Base-by-base conservation (phyloP, 2,113 vertebrate genomes). In the Cottus gobio region DNA sequence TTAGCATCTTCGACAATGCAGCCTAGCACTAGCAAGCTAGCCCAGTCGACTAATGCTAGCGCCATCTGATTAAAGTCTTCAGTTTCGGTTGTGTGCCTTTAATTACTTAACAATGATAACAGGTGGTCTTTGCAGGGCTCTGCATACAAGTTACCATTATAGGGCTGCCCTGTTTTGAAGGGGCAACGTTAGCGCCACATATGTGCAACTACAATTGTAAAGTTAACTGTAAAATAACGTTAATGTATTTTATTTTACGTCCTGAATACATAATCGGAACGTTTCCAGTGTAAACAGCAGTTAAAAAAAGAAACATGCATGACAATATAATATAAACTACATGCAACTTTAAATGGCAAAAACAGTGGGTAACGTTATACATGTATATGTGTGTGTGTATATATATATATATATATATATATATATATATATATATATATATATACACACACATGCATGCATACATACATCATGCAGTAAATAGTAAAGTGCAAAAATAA, bases 1-100 rank as follows among this genome's bases (percentile, higher is more conserved):
- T 9, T 26, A 71, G 42, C 54, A 58, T 60, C 0, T 5, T 48
- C 24, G 12, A 68, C 22, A 62, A 61, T 1, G 48, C 61, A 75
- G 75, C 77, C 30, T 37, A 11, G 57, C 57, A 31, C 28, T 18
- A 61, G 3, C 11, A 4, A 20, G 83, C 73, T 90, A 89, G 54
- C 79, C 64, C 3, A 2, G 24, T 7, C 12, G 26, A 82, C 80
- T 66, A 8, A 70, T 15, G 57, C 44, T 78, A 75, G 15, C 71
- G 28, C 20, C 44, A 37, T 78, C 82, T 68, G 24, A 46, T 11
- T 1, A 28, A 28, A 22, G 54, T 18, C 34, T 36, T 44, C 5
- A 60, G 15, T 79, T 87, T 72, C 1, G 31, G 11, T 78, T 71
- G 7, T 26, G 44, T 42, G 4, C 8, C 4, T 37, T 2, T 0